Conservation (phyloP, 2,113 vertebrate species). For the Psephotus haematonotus region DNA sequence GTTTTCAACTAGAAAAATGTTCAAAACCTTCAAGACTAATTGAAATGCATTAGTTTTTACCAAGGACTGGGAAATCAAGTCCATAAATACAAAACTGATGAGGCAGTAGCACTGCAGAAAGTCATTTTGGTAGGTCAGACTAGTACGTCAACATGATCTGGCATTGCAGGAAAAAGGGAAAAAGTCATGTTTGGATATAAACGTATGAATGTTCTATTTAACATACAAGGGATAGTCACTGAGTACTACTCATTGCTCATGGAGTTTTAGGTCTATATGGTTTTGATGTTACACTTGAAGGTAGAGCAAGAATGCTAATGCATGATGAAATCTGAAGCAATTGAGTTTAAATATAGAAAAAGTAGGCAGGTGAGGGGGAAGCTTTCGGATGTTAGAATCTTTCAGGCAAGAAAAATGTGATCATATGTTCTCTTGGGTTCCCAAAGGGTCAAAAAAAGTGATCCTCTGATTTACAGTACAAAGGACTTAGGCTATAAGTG, state of each 20-base stretch:
- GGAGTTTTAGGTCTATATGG: neutral
- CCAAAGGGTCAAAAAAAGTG: neutral
- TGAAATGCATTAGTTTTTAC: neutral
- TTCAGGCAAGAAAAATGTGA: neutral
- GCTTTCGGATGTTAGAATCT: neutral
- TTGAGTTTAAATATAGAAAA: neutral
- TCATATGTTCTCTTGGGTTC: neutral
- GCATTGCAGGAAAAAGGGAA: neutral
- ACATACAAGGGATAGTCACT: neutral
- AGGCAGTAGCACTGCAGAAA: neutral
- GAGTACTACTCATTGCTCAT: fast-evolving
- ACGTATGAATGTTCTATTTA: neutral
- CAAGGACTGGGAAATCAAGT: neutral
- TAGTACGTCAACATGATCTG: neutral
- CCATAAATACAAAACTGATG: neutral
- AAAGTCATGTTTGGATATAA: neutral
- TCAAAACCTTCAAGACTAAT: neutral
- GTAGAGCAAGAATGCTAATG: neutral
- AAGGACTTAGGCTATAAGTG: neutral
- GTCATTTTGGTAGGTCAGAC: neutral
- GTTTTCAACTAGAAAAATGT: neutral
- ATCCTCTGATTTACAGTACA: neutral
- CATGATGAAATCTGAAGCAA: neutral
- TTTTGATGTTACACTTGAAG: neutral
- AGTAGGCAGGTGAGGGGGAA: neutral